These are phyloP conservation scores for Bolinopsis microptera DNA, from an alignment of 37 sponge, comb jelly and placozoan species.

Conservation along the genomic window DNA sequence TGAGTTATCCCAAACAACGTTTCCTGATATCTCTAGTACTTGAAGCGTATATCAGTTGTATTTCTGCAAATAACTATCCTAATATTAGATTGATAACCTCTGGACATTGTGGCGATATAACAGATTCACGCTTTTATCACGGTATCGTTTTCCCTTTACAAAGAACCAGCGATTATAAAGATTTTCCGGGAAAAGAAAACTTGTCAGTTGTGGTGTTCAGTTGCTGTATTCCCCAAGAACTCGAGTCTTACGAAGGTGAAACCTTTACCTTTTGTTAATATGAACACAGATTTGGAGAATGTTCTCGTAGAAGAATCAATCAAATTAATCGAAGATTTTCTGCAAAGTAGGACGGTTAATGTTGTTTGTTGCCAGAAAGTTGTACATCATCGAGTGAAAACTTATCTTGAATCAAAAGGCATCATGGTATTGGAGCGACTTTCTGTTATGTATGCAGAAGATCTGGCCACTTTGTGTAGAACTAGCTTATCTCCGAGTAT, in stretches of 20 bases:
- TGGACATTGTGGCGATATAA: not conserved
- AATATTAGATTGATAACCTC: not conserved
- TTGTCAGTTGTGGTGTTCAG: constrained; percentile 20
- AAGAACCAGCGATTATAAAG: not conserved
- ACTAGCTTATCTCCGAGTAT: constrained; percentile 29
- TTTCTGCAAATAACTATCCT: constrained; percentile 28
- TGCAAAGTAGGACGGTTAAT: not conserved
- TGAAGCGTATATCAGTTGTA: constrained; percentile 21
- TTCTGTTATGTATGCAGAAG: constrained; percentile 37
- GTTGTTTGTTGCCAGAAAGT: constrained; percentile 36
- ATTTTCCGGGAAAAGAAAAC: not conserved
- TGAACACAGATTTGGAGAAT: constrained; percentile 2
- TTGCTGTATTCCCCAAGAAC: constrained; percentile 22
- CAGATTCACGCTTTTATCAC: constrained; percentile 22
- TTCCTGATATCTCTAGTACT: not conserved
- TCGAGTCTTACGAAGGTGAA: constrained; percentile 43
- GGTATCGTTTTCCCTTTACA: not conserved
- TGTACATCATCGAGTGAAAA: not conserved
- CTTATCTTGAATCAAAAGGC: not conserved
- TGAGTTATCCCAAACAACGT: not conserved
- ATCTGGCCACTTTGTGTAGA: not conserved
- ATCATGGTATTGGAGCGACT: constrained; percentile 42
- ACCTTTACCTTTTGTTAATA: constrained; percentile 11
- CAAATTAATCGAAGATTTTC: not conserved
- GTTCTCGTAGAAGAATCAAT: constrained; percentile 13